Percentiles rank a stretch among this genome's conserved stretches.
Evolutionary conservation across 1,140 invertebrate species (phyloP).

Genomic region (Gonioctena quinquepunctata): DNA sequence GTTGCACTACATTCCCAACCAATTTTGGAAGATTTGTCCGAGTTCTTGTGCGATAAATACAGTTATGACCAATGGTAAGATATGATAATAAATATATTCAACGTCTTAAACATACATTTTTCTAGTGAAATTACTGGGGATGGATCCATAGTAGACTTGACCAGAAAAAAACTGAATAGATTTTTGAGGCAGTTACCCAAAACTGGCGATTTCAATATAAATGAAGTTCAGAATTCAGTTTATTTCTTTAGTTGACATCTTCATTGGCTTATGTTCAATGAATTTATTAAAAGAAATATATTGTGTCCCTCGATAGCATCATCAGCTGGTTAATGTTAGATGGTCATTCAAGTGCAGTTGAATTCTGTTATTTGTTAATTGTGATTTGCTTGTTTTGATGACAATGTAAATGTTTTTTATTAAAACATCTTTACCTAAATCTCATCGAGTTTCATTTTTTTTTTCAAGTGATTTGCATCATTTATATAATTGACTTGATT

Average conservation of each 20-base stretch:
- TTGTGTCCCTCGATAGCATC: no score
- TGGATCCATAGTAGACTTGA: constrained; percentile 57
- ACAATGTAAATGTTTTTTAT: no score
- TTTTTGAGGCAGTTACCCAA: constrained; percentile 66
- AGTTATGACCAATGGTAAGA: constrained; percentile 64
- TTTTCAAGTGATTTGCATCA: no score
- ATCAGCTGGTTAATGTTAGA: no score
- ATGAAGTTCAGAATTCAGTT: constrained; percentile 73
- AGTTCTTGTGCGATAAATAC: constrained; percentile 72
- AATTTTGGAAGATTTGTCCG: constrained; percentile 86
- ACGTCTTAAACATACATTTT: constrained; percentile 34
- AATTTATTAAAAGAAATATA: no score
- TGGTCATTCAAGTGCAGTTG: no score
- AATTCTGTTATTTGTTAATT: no score
- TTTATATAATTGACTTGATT: no score
- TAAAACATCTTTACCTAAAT: no score
- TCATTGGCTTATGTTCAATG: no score
- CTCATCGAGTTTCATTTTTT: no score
- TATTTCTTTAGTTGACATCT: constrained; percentile 84
- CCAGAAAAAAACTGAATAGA: constrained; percentile 66
- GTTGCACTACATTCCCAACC: constrained; percentile 90
- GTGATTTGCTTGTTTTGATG: no score
- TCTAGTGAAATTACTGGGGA: constrained; percentile 61
- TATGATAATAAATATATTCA: background rate
- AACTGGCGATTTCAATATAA: constrained; percentile 76